These are phyloP conservation scores for Pollenia labialis DNA, from an alignment of 2,888 invertebrate species.

Conservation along the genomic window DNA sequence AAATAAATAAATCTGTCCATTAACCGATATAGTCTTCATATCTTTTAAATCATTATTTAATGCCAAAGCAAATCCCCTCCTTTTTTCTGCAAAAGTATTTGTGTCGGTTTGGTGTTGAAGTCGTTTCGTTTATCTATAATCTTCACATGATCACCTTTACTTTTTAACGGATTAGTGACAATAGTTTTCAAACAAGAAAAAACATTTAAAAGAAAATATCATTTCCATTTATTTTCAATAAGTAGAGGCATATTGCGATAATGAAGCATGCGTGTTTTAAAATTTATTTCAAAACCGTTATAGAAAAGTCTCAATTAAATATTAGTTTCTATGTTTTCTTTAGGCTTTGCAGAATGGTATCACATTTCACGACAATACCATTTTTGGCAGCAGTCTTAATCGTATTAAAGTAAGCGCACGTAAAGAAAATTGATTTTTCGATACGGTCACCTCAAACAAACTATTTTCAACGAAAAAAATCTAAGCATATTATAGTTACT, in stretches of 20 bases:
- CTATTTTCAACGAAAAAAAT: no score
- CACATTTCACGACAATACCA: no score
- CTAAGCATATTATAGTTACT: no score
- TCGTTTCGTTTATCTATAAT: conserved; percentile 64
- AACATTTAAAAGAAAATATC: conserved; percentile 17
- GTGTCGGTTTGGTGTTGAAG: conserved; percentile 48
- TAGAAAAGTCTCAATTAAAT: no score
- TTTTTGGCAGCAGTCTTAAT: no score
- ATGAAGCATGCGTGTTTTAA: neutral
- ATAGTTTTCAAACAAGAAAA: neutral
- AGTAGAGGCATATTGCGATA: neutral
- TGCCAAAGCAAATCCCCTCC: conserved; percentile 32
- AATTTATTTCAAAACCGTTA: neutral
- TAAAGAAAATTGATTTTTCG: no score
- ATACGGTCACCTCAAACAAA: no score
- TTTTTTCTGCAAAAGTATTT: conserved; percentile 25
- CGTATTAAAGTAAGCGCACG: no score
- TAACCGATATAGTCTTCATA: conserved; percentile 58
- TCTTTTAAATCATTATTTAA: conserved; percentile 57
- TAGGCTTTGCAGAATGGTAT: no score
- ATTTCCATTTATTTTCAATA: conserved; percentile 18
- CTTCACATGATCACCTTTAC: conserved; percentile 66
- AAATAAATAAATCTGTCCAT: conserved; percentile 66
- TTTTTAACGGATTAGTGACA: conserved; percentile 65
- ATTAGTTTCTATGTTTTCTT: neutral